Evolutionary conservation across 2,797 vertebrate genomes (phyloP), one percentile per base, ranked within the genome.

Genomic region (Epinephelus coioides): DNA sequence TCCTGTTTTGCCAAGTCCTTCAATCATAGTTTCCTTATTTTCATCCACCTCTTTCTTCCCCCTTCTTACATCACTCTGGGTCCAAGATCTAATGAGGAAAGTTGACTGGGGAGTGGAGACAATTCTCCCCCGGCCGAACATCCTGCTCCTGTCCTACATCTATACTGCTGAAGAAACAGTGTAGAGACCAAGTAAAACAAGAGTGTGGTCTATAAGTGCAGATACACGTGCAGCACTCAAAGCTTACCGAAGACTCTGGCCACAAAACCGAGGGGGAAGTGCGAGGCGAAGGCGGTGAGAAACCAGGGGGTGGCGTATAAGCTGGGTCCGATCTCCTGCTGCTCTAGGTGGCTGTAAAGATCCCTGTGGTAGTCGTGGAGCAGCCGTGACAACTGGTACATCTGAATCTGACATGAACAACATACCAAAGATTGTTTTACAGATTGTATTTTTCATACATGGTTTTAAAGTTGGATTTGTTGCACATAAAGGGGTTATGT

Each of bases 251-350:
- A 98, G 75, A 99, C 98, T 92, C 98, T 95, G 88, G 98, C 97
- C 50, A 99, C 98, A 14, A 99, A 99, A 60, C 98, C 98, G 0
- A 99, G 95, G 0, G 98, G 98, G 92, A 99, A 99, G 86, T 99
- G 98, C 0, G 98, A 99, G 15, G 98, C 97, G 46, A 99, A 99
- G 88, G 97, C 95, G 0, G 98, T 99, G 89, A 99, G 98, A 86
- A 99, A 99, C 98, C 98, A 99, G 7, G 98, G 98, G 0, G 98
- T 97, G 10, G 98, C 98, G 8, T 99, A 99, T 13, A 99, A 95
- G 75, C 97, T 99, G 81, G 98, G 98, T 3, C 98, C 97, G 1
- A 99, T 98, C 93, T 99, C 98, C 2, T 98, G 95, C 84, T 97
- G 97, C 90, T 99, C 98, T 43, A 99, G 91, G 90, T 99, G 98